phyloP scores from a whole-genome alignment of 2,888 invertebrate species.

The Notodonta dromedarius region DNA sequence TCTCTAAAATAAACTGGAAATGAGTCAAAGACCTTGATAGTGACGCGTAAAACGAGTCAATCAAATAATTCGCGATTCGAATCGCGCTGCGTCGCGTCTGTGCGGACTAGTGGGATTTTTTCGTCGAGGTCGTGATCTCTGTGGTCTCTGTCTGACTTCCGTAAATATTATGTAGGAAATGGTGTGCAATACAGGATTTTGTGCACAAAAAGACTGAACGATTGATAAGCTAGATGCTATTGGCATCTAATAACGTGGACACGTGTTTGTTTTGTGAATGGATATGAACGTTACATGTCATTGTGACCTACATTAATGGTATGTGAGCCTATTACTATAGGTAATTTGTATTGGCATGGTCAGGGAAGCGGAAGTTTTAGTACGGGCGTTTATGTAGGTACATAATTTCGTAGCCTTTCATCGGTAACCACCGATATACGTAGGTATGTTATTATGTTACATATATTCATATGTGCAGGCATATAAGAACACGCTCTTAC shows the following conservation, averaged over 20 bases:
- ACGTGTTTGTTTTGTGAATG: neutral
- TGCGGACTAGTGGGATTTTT: constrained; percentile 23
- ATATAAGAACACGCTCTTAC: no score
- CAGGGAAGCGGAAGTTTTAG: constrained; percentile 38
- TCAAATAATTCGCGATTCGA: constrained; percentile 62
- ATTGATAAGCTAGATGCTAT: neutral
- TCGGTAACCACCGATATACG: neutral
- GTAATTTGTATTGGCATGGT: constrained; percentile 18
- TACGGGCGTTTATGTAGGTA: constrained; percentile 10
- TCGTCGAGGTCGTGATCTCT: constrained; percentile 41
- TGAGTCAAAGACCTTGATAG: constrained; percentile 79
- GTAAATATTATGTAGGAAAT: constrained; percentile 43
- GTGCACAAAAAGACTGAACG: neutral
- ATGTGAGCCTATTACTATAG: constrained; percentile 1
- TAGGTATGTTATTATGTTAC: no score
- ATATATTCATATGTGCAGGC: no score
- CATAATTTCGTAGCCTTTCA: neutral
- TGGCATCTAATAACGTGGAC: neutral
- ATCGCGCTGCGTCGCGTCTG: constrained; percentile 38
- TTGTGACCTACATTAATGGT: neutral
- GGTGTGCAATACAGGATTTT: constrained; percentile 12
- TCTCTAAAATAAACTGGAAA: constrained; percentile 63
- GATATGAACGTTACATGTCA: neutral
- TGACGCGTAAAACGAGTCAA: constrained; percentile 64
- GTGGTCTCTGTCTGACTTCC: constrained; percentile 48